Base-by-base conservation (phyloP, 2,888 invertebrate species). In the Cactoblastis cactorum region DNA sequence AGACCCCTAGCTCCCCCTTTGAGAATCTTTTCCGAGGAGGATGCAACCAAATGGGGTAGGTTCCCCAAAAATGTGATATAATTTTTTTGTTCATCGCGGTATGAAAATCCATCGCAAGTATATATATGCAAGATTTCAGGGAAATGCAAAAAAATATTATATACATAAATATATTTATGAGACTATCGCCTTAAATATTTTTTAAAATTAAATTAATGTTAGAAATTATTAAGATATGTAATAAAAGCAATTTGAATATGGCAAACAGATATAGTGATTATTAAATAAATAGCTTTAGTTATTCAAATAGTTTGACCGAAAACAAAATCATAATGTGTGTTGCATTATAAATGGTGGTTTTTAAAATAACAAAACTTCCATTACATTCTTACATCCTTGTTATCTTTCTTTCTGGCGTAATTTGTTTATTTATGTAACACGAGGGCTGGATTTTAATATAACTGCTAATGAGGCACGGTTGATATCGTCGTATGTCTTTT, bases 401-500 rank as follows among this genome's bases (percentile, higher is more conserved):
- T 18, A 5, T 6, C 11, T 8, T 18, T 61, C 60, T 60, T 59
- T 54, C 49, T 55, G 51, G 54, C 53, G 60, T 61, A 63, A 74
- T 74, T 62, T 72, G 65, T 67, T 69, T 67, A 65, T 68, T 71
- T 67, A 65, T 71, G 69, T 73, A 62, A 67, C 65, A 62, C 62
- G 59, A 59, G 55, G 48, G 51, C 32, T 45, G 24, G 18, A n/a
- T 43, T 39, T 17, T 35, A 22, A 49, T 22, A 22, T 28, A 6
- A 6, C 28, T 28, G 28, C 28, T 28, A 28, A 28, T 28, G 28
- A 28, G 28, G 28, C 28, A 28, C 28, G n/a, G n/a, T n/a, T n/a
- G n/a, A 37, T 8, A 18, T 38, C 18, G n/a, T 15, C 15, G 18
- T 18, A 3, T 24, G 9, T 11, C 19, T n/a, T n/a, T n/a, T n/a